phyloP scores from a whole-genome alignment of 2,113 vertebrate genomes.

The Oenanthe melanoleuca region DNA sequence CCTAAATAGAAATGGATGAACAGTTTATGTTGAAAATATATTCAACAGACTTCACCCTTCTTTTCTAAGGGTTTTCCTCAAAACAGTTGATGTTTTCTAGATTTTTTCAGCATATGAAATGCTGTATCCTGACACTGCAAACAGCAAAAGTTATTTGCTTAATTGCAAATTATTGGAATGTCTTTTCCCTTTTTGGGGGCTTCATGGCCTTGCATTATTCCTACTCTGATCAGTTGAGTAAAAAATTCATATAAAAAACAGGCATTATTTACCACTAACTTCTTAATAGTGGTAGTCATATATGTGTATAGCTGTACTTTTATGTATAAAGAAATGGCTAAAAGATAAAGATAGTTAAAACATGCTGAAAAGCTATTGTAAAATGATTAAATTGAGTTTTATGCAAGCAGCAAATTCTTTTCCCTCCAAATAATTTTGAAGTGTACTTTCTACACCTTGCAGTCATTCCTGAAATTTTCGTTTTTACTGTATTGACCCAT shows the following conservation, averaged over 20 bases:
- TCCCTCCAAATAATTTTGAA: background rate
- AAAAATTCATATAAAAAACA: background rate
- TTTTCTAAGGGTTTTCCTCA: slow-evolving; percentile 14
- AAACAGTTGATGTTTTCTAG: background rate
- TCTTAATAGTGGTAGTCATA: background rate
- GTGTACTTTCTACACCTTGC: background rate
- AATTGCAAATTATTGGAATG: background rate
- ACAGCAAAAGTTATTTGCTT: background rate
- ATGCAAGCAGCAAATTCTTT: background rate
- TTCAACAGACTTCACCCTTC: background rate
- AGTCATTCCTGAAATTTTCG: background rate
- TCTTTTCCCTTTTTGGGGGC: background rate
- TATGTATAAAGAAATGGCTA: background rate
- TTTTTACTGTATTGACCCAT: background rate
- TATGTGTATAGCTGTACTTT: background rate
- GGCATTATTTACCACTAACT: background rate
- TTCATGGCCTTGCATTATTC: background rate
- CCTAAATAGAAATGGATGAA: slow-evolving; percentile 24
- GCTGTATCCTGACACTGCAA: background rate
- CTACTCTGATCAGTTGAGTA: background rate
- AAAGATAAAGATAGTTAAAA: background rate
- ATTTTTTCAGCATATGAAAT: background rate
- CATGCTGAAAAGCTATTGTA: background rate
- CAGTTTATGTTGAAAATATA: background rate
- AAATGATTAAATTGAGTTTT: background rate